These are phyloP conservation scores for Oriolus oriolus DNA, from an alignment of 2,113 vertebrate species.

Conservation along the genomic window DNA sequence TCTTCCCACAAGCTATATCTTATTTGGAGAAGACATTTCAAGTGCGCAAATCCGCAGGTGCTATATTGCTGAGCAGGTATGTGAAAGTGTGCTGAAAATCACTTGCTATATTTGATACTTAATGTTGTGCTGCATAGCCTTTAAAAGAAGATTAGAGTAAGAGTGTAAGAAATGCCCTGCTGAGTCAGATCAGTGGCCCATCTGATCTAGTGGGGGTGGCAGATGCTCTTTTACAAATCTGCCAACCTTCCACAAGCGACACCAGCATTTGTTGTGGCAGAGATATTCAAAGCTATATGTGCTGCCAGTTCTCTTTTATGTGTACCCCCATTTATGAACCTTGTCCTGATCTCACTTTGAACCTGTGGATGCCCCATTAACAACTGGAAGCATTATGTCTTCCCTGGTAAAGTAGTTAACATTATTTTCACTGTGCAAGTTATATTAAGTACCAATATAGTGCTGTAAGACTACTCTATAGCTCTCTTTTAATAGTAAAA, in stretches of 20 bases:
- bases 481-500: background rate
- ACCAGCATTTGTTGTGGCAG: background rate
- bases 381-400: background rate
- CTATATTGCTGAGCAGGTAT: slow-evolving; percentile 90
- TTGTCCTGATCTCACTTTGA: background rate
- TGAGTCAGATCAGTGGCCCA: background rate
- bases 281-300: background rate
- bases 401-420: background rate
- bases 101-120: background rate
- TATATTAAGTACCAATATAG: background rate
- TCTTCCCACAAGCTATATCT: slow-evolving; percentile 94
- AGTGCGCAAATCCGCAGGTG: slow-evolving; percentile 81
- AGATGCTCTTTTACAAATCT: background rate
- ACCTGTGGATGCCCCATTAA: background rate
- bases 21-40: slow-evolving; percentile 90
- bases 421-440: background rate
- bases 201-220: background rate
- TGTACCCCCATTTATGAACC: background rate
- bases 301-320: background rate
- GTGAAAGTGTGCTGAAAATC: background rate
- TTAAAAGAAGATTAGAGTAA: background rate
- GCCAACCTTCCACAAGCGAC: accelerated
- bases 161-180: background rate
- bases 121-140: background rate
- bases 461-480: background rate